Evolutionary conservation across 2,888 invertebrate genomes (phyloP).

Genomic region (Stenurella melanura): DNA sequence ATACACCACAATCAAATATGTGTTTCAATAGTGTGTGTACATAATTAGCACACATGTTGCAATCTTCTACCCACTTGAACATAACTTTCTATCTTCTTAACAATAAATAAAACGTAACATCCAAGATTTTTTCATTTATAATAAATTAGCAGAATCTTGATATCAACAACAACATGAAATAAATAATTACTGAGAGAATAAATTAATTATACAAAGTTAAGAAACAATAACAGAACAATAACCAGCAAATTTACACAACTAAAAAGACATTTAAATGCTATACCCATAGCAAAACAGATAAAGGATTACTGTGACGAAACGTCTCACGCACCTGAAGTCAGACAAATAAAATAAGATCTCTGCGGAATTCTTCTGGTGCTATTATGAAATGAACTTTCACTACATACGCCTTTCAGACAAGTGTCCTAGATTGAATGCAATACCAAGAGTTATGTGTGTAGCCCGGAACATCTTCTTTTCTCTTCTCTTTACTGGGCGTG

Average conservation of each 20-base stretch:
- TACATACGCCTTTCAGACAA: constrained; percentile 42
- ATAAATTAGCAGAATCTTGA: constrained; percentile 13
- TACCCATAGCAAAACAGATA: constrained; percentile 11
- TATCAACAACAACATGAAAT: constrained; percentile 16
- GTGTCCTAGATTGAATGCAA: constrained; percentile 39
- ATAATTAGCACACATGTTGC: background rate
- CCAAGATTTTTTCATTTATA: background rate
- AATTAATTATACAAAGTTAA: constrained; percentile 17
- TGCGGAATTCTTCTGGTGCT: constrained; percentile 34
- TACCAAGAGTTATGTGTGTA: constrained; percentile 34
- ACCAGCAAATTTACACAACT: constrained; percentile 28
- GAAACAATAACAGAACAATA: constrained; percentile 26
- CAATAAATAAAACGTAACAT: background rate
- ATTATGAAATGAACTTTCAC: constrained; percentile 43
- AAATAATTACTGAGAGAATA: constrained; percentile 12
- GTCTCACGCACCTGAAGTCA: constrained; percentile 34
- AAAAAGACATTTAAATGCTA: constrained; percentile 24
- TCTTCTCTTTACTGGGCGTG: constrained; percentile 8
- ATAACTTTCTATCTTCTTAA: background rate
- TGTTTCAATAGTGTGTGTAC: background rate
- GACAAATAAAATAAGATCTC: constrained; percentile 37
- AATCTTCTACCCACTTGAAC: background rate
- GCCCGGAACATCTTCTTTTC: constrained; percentile 35
- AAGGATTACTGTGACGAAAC: constrained; percentile 28
- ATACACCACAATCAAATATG: no score